A percentile compares a stretch with the other conserved stretches of the same genome.
Evolutionary conservation across 2,113 vertebrate species (phyloP).

Genomic region (Scytalopus superciliaris): DNA sequence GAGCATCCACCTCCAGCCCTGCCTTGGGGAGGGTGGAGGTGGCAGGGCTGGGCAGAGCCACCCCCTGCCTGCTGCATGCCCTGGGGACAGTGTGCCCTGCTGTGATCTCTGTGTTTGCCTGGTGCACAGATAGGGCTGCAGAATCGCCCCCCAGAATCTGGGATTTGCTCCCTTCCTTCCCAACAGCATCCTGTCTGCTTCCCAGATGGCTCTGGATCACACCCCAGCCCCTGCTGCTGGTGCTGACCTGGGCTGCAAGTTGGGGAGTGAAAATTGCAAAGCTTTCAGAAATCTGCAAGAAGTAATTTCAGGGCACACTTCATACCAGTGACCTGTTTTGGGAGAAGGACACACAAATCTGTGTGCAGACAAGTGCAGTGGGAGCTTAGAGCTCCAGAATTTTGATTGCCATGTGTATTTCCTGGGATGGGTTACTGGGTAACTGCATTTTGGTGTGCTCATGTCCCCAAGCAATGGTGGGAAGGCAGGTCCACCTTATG

Average conservation of each 20-base stretch:
- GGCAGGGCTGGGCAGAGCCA: not conserved
- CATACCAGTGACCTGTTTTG: not conserved
- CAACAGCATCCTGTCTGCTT: not conserved
- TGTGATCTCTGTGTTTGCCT: rapidly evolving
- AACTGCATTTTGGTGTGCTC: not conserved
- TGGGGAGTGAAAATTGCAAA: not conserved
- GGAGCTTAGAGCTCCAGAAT: not conserved
- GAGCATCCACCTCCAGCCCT: not conserved
- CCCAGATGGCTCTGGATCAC: not conserved
- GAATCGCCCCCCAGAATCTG: not conserved
- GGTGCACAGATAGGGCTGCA: not conserved
- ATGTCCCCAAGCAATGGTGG: rapidly evolving
- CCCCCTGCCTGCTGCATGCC: not conserved
- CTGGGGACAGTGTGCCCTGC: rapidly evolving
- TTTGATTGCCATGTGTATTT: not conserved
- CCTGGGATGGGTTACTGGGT: not conserved
- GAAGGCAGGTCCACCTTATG: not conserved
- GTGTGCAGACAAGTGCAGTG: not conserved
- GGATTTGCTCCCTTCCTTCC: not conserved
- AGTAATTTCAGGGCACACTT: not conserved
- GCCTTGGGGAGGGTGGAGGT: not conserved
- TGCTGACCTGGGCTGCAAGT: not conserved
- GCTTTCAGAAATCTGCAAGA: not conserved
- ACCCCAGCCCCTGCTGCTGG: not conserved
- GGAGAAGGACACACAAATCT: not conserved